Evolutionary conservation across 2,113 vertebrate genomes (phyloP), one percentile per base, ranked within the genome.

Genomic region (Salvelinus namaycush): DNA sequence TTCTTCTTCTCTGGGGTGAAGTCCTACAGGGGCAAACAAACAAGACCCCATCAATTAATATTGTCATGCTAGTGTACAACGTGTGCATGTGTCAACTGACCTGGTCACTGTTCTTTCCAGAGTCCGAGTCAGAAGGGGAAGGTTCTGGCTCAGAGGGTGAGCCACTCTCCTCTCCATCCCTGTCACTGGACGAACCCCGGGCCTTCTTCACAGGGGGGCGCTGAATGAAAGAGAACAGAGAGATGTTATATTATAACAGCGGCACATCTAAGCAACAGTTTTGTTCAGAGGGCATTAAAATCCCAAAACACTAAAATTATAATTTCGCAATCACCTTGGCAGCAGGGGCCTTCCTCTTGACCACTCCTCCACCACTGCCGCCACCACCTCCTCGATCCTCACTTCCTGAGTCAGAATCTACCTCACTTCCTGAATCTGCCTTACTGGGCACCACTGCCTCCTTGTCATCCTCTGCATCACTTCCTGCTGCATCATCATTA

Each of bases 91-190:
- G 22, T 44, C 20, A n/a, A n/a, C 20, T 5, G 27, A 97, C 97
- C 95, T 99, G 96, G 89, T 99, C 97, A 1, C 98, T 99, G 90
- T 97, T 97, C 84, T 98, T 98, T 60, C 95, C 96, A 0, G 96
- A 97, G 84, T 97, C 97, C 0, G 97, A 98, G 60, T 94, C 93
- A 1, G 96, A 94, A 65, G 96, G 95, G 0, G 96, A 96, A 39
- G 97, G 95, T 67, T 98, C 97, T 34, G 97, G 96, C 27, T 97
- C 96, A 0, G 97, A 96, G 0, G 92, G 91, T 0, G 97, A 98
- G 14, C 93, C 92, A 39, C 96, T 98, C 81, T 95, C 95, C 75
- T 94, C 94, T 44, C 93, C 95, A 34, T 95, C 90, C 68, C 81
- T 79, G 62, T 99, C 97, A 1, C 97, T 99, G 73, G 97, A 97